Base-by-base conservation (phyloP, 1,140 invertebrate species). In the Drosophila ambigua region DNA sequence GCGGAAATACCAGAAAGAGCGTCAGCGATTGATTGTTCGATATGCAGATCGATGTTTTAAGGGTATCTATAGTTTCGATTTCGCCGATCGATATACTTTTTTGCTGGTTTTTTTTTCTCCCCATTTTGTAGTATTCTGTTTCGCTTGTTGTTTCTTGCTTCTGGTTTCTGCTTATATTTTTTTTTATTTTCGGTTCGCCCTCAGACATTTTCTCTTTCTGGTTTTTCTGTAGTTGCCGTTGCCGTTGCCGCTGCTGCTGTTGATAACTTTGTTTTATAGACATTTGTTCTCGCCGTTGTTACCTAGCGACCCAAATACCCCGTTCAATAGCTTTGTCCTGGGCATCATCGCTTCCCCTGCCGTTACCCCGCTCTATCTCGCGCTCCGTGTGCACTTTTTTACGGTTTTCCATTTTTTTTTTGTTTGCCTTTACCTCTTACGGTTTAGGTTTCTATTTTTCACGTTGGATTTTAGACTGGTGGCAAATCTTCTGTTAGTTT, bases 211-310 rank as follows among this genome's bases (percentile, higher is more conserved):
- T 35, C 24, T 54, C 9, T 13, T 66, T 72, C 54, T 66, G 55
- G 52, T 51, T 63, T 53, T 59, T 60, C 59, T 52, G 35, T 65
- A 54, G 48, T 72, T 57, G 53, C 35, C 26, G 41, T 20, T 53
- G 15, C 53, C 20, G 46, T 52, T 51, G 50, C n/a, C 50, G 64
- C 58, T 49, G 61, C 75, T 79, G 76, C 75, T 71, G 75, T 80
- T 80, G 78, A 80, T 81, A 80, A 80, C 78, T 80, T 80, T 80
- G 77, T 81, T 80, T 80, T 80, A 80, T 80, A 81, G 77, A 80
- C 78, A 81, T 80, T 80, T 80, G 78, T 80, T 80, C 78, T 80
- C 78, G 72, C 72, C 73, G 78, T 74, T 80, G 78, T 80, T 80
- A 81, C 78, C 78, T 81, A 80, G 72, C 78, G 78, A 80, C 78